These are phyloP conservation scores for Boulengeromyrus knoepffleri DNA, from an alignment of 2,113 vertebrate genomes.

Conservation along the genomic window DNA sequence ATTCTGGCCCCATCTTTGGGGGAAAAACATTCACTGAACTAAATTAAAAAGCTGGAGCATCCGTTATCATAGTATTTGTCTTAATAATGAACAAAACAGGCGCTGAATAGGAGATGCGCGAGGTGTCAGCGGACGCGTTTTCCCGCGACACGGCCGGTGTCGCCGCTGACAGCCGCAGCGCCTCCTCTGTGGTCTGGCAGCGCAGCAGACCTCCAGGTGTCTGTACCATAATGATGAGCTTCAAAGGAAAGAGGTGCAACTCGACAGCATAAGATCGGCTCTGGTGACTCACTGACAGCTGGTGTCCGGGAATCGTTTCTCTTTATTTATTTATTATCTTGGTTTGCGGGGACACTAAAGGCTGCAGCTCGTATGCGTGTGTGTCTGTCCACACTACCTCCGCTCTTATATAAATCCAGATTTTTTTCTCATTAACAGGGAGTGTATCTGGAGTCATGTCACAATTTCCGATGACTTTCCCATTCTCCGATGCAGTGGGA, in stretches of 20 bases:
- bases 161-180: neutral
- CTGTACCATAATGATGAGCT: constrained; percentile 9
- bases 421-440: neutral
- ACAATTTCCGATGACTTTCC: neutral
- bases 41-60: neutral
- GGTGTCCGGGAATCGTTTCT: constrained; percentile 5
- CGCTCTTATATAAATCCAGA: constrained; percentile 6
- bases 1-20: neutral
- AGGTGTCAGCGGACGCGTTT: neutral
- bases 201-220: constrained; percentile 8
- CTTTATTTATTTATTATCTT: neutral
- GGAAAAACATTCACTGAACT: neutral
- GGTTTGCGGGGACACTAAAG: neutral
- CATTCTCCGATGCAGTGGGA: neutral
- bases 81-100: neutral
- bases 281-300: constrained; percentile 8
- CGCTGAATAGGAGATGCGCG: neutral
- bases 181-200: neutral
- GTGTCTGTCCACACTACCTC: neutral
- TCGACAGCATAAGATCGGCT: constrained; percentile 7
- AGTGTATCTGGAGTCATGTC: neutral
- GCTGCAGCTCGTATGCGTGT: neutral
- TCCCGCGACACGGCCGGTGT: neutral
- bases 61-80: neutral
- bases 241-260: constrained; percentile 6